A percentile compares a stretch with the other conserved stretches of the same genome.
Conservation (phyloP, 2,113 vertebrate genomes). For the Crotalus helleri region DNA sequence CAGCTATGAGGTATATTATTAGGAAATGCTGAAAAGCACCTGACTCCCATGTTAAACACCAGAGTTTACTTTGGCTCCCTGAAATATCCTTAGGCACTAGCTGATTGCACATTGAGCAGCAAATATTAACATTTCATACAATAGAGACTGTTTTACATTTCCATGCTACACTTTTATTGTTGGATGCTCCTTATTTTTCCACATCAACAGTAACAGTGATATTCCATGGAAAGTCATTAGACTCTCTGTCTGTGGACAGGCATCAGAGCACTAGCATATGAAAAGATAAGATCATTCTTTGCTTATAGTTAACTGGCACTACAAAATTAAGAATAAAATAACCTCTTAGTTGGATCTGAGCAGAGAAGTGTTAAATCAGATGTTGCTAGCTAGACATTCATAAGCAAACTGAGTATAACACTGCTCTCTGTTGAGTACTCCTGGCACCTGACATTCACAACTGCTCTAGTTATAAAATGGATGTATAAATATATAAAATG, state of each 20-base stretch:
- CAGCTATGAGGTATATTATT: background rate
- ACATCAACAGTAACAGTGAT: background rate
- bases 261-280: background rate
- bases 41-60: background rate
- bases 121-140: background rate
- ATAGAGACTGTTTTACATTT: background rate
- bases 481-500: no score
- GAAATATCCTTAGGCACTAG: background rate
- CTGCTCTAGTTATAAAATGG: background rate
- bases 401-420: background rate
- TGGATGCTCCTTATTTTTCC: background rate
- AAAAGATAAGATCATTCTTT: background rate
- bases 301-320: background rate
- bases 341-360: background rate
- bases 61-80: background rate
- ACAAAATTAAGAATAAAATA: background rate
- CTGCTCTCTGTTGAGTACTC: background rate
- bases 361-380: no score
- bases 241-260: background rate
- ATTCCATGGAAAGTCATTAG: background rate
- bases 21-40: background rate
- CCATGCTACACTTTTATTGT: background rate
- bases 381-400: background rate
- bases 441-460: background rate
- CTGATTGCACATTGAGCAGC: background rate